phyloP scores from a whole-genome alignment of 2,113 vertebrate genomes.

The Ciconia maguari region DNA sequence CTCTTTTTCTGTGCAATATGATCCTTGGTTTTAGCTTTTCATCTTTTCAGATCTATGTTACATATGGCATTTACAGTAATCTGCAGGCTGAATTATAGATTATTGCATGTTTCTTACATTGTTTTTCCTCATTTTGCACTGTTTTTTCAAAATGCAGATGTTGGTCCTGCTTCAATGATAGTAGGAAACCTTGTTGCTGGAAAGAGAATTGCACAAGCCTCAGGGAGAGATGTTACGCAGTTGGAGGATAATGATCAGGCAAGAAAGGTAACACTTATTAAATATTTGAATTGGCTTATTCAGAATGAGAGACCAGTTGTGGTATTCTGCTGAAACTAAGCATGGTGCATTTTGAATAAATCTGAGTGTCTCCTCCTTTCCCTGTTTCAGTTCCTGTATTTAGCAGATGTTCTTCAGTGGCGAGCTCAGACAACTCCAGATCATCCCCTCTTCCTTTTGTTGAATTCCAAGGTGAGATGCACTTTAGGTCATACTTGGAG shows the following conservation, averaged over 20 bases:
- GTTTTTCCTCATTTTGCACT: not conserved
- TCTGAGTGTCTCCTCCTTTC: not conserved
- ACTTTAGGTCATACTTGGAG: not conserved
- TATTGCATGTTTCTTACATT: not conserved
- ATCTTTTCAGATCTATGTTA: not conserved
- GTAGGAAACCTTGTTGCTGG: constrained; percentile 95
- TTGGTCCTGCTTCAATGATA: constrained; percentile 95
- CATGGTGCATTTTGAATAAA: not conserved
- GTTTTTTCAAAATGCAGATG: constrained; percentile 74
- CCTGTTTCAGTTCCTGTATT: constrained; percentile 85
- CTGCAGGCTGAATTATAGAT: not conserved
- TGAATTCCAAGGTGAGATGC: constrained; percentile 89
- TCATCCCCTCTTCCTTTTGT: constrained; percentile 88
- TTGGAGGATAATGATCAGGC: constrained; percentile 95
- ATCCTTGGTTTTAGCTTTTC: not conserved
- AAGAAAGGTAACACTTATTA: constrained; percentile 76
- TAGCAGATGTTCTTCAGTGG: constrained; percentile 95
- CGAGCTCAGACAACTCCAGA: constrained; percentile 94
- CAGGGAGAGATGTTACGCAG: constrained; percentile 88
- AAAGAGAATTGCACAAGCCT: constrained; percentile 94
- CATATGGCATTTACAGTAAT: not conserved
- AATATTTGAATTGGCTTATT: not conserved
- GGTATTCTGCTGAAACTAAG: not conserved
- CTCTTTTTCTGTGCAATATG: not conserved
- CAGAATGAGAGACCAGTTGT: not conserved